These are phyloP conservation scores for Centropristis striata DNA, from an alignment of 2,113 vertebrate genomes.

Conservation along the genomic window DNA sequence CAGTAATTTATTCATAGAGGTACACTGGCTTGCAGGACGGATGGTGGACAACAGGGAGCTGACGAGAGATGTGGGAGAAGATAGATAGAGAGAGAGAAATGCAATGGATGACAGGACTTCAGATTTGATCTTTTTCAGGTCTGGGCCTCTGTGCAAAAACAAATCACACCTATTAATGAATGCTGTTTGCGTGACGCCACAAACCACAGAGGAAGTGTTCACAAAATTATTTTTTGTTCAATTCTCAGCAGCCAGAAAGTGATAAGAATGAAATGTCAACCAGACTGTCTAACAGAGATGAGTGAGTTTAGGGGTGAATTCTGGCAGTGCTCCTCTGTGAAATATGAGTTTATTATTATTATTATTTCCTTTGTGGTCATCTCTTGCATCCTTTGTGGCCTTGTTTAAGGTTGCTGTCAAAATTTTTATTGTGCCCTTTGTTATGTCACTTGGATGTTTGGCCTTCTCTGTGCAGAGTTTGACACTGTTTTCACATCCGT, in stretches of 20 bases:
- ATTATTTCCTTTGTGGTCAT: background rate
- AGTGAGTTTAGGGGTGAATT: background rate
- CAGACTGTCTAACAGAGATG: background rate
- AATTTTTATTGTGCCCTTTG: background rate
- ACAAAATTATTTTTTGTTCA: constrained; percentile 13
- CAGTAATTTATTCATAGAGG: constrained; percentile 62
- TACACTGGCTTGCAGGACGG: constrained; percentile 26
- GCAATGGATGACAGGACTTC: constrained; percentile 5
- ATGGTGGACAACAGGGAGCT: constrained; percentile 34
- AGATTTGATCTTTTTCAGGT: constrained; percentile 1
- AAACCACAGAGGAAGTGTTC: background rate
- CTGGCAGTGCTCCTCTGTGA: constrained; percentile 1
- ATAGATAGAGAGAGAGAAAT: background rate
- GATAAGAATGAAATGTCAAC: background rate
- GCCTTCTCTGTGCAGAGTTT: background rate
- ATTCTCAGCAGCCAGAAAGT: constrained; percentile 6
- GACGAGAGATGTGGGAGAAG: constrained; percentile 20
- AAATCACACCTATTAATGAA: constrained; percentile 35
- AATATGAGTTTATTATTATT: background rate
- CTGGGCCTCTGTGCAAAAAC: constrained; percentile 11
- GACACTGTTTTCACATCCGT: background rate
- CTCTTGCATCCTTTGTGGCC: background rate
- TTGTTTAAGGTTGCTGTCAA: too few species aligned
- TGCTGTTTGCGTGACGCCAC: background rate
- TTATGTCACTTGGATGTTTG: background rate